phyloP scores from a whole-genome alignment of 1,140 invertebrate species.

The Portunus trituberculatus region DNA sequence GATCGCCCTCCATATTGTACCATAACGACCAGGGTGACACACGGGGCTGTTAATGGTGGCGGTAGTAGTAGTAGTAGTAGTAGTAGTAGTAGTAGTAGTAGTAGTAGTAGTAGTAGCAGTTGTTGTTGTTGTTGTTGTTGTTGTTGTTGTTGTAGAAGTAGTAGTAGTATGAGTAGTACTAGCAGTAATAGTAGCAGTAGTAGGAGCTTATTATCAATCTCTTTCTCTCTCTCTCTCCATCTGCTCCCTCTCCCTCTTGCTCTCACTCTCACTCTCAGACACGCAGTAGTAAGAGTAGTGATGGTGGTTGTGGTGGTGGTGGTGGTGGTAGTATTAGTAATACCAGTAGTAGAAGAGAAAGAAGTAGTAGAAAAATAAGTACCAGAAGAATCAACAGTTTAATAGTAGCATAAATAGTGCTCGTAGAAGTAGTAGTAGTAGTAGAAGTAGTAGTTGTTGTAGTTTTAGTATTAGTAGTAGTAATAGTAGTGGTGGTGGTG shows the following conservation, averaged over 20 bases:
- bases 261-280: too few species aligned
- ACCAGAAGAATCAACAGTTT: not conserved
- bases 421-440: not conserved
- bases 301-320: too few species aligned
- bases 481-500: not conserved
- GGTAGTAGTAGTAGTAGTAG: not conserved
- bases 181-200: not conserved
- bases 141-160: not conserved
- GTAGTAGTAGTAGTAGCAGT: not conserved
- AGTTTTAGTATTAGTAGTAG: not conserved
- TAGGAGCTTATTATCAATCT: too few species aligned
- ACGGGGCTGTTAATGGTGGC: not conserved
- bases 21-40: not conserved
- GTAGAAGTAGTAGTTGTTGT: conserved; percentile 1
- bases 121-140: not conserved
- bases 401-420: not conserved
- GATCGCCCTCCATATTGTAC: not conserved
- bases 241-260: too few species aligned
- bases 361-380: not conserved
- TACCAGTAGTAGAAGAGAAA: not conserved
- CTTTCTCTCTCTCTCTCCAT: too few species aligned
- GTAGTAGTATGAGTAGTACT: not conserved
- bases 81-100: conserved; percentile 6
- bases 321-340: not conserved
- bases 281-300: too few species aligned